Conservation (phyloP, 2,797 vertebrate species). For the Otolemur crassicaudatus region DNA sequence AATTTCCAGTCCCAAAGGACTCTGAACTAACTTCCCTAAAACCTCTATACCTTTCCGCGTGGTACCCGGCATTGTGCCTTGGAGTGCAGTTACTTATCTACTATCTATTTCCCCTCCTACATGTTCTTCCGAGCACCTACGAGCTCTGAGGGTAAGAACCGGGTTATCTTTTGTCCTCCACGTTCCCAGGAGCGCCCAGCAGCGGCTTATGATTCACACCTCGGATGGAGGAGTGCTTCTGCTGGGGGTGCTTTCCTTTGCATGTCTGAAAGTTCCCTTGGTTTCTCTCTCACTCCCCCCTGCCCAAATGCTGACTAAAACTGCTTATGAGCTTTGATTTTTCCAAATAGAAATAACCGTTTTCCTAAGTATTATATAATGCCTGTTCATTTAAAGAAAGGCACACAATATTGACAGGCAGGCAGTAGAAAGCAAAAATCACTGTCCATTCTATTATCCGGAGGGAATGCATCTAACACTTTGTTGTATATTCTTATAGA, state of each 20-base stretch:
- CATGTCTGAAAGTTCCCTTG: background rate
- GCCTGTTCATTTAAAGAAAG: background rate
- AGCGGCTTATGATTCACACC: background rate
- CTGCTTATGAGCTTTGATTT: slow-evolving; percentile 20
- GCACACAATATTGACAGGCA: background rate
- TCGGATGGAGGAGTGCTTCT: accelerated
- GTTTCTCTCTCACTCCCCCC: accelerated
- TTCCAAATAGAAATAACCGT: background rate
- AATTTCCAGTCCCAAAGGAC: accelerated
- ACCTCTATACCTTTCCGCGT: background rate
- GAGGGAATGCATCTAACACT: background rate
- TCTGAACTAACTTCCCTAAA: background rate
- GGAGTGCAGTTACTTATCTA: background rate
- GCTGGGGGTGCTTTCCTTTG: background rate
- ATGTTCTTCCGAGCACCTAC: background rate
- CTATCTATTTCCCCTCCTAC: background rate
- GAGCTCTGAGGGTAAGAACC: background rate
- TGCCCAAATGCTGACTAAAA: background rate
- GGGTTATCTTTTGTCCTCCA: background rate
- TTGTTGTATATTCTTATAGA: background rate
- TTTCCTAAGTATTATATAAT: background rate
- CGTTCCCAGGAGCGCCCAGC: background rate
- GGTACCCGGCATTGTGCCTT: no score
- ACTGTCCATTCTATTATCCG: background rate
- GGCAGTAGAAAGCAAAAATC: slow-evolving; percentile 11